Evolutionary conservation across 1,140 invertebrate species (phyloP).

Genomic region (Ruditapes philippinarum): DNA sequence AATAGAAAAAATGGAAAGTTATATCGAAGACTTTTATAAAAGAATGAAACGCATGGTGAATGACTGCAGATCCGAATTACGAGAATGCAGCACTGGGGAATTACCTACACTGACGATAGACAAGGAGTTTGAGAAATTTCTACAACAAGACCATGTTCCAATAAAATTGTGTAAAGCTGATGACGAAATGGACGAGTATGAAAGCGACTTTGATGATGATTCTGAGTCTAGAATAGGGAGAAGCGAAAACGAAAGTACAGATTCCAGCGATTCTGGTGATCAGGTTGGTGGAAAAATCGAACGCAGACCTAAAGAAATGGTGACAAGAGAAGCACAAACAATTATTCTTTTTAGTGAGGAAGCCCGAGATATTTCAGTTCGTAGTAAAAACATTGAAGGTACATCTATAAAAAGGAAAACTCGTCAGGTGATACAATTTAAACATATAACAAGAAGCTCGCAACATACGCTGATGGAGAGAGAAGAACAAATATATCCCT

Average conservation of each 20-base stretch:
- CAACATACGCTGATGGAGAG: neutral
- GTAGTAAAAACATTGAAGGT: neutral
- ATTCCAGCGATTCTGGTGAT: neutral
- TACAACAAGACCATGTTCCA: neutral
- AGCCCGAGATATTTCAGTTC: neutral
- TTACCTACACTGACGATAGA: neutral
- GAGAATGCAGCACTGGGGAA: neutral
- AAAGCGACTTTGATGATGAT: neutral
- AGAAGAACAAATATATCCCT: neutral
- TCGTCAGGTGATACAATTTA: no score
- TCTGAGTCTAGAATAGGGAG: neutral
- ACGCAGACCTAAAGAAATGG: neutral
- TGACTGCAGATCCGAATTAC: neutral
- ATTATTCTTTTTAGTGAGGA: neutral
- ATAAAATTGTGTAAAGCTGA: neutral
- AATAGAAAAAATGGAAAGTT: neutral
- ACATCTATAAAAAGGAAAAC: neutral
- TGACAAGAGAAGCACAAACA: neutral
- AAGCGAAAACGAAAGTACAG: neutral
- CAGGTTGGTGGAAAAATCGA: neutral
- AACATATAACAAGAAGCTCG: neutral
- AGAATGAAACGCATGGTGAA: neutral
- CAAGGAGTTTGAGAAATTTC: neutral
- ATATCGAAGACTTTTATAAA: neutral
- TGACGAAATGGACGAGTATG: neutral